These are phyloP conservation scores for Prionace glauca DNA, from an alignment of 2,797 vertebrate species.

Conservation along the genomic window DNA sequence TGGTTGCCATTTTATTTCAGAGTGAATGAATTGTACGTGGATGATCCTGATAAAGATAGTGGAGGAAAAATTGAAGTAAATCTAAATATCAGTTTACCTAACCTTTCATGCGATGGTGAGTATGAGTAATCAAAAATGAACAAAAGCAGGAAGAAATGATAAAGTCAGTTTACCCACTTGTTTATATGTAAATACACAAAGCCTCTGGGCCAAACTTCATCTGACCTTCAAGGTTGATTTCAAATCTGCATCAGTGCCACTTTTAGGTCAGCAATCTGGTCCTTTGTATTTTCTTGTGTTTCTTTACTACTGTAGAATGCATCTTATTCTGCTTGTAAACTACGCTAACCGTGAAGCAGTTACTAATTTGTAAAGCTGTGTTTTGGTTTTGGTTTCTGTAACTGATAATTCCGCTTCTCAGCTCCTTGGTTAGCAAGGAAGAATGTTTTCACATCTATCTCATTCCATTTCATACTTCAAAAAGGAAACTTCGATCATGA, in stretches of 20 bases:
- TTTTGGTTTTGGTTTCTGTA: background rate
- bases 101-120: conserved; percentile 93
- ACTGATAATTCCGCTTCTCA: background rate
- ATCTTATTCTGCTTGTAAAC: background rate
- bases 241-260: background rate
- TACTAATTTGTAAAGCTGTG: background rate
- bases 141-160: background rate
- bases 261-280: background rate
- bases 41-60: conserved; percentile 96
- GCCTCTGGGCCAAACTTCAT: background rate
- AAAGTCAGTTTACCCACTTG: background rate
- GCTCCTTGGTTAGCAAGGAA: background rate
- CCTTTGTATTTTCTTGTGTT: background rate
- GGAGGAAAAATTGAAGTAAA: conserved; percentile 98
- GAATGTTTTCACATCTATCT: background rate
- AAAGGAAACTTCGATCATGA: background rate
- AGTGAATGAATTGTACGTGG: conserved; percentile 95
- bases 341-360: background rate
- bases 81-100: conserved; percentile 93
- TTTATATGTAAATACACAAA: background rate
- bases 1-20: conserved; percentile 54
- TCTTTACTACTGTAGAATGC: background rate
- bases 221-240: background rate
- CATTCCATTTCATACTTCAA: background rate
- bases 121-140: conserved; percentile 44